Evolutionary conservation across 2,797 vertebrate species (phyloP).

Genomic region (Myotis daubentonii): DNA sequence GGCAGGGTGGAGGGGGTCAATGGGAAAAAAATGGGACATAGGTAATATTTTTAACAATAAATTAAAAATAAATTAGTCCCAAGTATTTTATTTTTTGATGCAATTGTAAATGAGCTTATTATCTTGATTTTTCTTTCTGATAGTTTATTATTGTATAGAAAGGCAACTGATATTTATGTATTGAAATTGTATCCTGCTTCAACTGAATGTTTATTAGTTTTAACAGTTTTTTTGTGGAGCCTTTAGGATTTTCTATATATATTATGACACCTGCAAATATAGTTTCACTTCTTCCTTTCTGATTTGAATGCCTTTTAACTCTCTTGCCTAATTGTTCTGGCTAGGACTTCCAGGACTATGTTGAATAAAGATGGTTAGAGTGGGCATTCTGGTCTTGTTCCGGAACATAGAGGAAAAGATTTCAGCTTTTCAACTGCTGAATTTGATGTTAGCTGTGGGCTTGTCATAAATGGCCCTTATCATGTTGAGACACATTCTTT

Average conservation of each 20-base stretch:
- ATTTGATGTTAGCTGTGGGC: background rate
- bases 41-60: too few relatives aligned
- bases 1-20: too few relatives aligned
- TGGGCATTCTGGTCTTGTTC: background rate
- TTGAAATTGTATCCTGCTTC: background rate
- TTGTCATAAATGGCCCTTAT: background rate
- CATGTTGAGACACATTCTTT: background rate
- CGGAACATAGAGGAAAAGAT: background rate
- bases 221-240: background rate
- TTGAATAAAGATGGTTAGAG: background rate
- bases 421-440: background rate
- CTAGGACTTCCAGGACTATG: background rate
- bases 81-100: background rate
- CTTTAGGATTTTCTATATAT: slow-evolving; percentile 41
- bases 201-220: background rate
- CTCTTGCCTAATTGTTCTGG: background rate
- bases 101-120: background rate
- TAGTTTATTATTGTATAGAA: background rate
- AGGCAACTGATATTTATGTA: background rate
- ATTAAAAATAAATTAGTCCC: background rate
- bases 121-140: background rate
- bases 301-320: slow-evolving; percentile 15
- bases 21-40: too few relatives aligned
- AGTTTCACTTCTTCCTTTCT: slow-evolving; percentile 38
- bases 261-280: slow-evolving; percentile 21